A percentile compares a stretch with the other conserved stretches of the same genome.
Conservation (phyloP, 2,113 vertebrate species). For the Carassius carassius region DNA sequence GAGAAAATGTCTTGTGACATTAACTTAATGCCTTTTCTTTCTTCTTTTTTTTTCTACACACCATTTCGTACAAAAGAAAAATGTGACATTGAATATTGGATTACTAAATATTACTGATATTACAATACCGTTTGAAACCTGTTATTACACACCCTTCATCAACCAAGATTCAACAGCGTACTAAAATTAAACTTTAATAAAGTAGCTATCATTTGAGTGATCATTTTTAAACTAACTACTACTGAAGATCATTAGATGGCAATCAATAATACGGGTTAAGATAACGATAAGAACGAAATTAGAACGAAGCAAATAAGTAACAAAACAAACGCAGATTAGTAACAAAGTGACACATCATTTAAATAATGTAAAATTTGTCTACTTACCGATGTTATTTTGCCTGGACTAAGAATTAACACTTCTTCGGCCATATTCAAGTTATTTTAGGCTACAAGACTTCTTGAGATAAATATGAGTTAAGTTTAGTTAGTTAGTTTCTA, state of each 20-base stretch:
- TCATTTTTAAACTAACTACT: background rate
- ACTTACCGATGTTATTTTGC: constrained; percentile 75
- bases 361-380: background rate
- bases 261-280: background rate
- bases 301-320: background rate
- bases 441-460: background rate
- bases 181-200: background rate
- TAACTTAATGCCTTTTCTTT: constrained; percentile 2
- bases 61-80: background rate
- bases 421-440: constrained; percentile 75
- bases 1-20: constrained; percentile 56
- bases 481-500: background rate
- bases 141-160: background rate
- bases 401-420: constrained; percentile 67
- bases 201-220: background rate
- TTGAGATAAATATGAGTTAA: constrained; percentile 13
- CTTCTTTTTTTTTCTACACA: background rate
- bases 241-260: background rate
- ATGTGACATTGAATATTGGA: background rate
- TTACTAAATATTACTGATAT: background rate
- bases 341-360: constrained; percentile 17
- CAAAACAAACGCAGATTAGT: background rate
- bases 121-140: background rate
- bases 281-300: background rate
- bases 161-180: background rate